phyloP scores from a whole-genome alignment of 2,888 invertebrate genomes.

The Drymonia ruficornis region DNA sequence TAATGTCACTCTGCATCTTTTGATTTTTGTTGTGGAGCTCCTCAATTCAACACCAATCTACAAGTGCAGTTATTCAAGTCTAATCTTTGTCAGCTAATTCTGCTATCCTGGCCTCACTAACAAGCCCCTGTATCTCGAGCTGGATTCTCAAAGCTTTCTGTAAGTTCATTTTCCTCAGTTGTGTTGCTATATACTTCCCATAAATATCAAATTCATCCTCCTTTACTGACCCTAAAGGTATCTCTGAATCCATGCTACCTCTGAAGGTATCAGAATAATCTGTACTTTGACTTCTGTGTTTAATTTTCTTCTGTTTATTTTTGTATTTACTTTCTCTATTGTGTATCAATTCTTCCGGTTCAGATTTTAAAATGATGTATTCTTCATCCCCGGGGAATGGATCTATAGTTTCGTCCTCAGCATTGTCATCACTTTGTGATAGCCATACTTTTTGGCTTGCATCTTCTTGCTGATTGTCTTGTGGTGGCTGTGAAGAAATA shows the following conservation, averaged over 20 bases:
- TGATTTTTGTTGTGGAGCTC: neutral
- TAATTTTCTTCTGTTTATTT: slow-evolving; percentile 58
- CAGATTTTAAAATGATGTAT: slow-evolving; percentile 53
- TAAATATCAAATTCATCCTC: slow-evolving; percentile 80
- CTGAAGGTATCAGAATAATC: slow-evolving; percentile 53
- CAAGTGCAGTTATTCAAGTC: neutral
- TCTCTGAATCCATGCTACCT: slow-evolving; percentile 44
- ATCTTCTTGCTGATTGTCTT: slow-evolving; percentile 32
- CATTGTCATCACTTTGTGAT: slow-evolving; percentile 32
- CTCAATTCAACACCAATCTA: neutral
- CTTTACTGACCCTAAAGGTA: slow-evolving; percentile 16
- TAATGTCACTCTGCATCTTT: no score
- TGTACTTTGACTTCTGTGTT: slow-evolving; percentile 48
- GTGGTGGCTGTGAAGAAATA: slow-evolving; percentile 28
- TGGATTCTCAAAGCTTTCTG: slow-evolving; percentile 68
- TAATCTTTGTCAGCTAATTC: slow-evolving; percentile 41
- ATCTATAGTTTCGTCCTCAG: slow-evolving; percentile 36
- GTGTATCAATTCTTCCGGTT: slow-evolving; percentile 43
- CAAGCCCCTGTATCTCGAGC: slow-evolving; percentile 70
- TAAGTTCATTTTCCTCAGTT: slow-evolving; percentile 70
- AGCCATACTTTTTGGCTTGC: slow-evolving; percentile 42
- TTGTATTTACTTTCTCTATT: slow-evolving; percentile 33
- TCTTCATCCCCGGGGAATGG: slow-evolving; percentile 50
- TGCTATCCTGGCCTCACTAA: slow-evolving; percentile 70
- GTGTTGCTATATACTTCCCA: slow-evolving; percentile 74